Base-by-base conservation (phyloP, 2,797 vertebrate species). In the Cirrhinus mrigala region DNA sequence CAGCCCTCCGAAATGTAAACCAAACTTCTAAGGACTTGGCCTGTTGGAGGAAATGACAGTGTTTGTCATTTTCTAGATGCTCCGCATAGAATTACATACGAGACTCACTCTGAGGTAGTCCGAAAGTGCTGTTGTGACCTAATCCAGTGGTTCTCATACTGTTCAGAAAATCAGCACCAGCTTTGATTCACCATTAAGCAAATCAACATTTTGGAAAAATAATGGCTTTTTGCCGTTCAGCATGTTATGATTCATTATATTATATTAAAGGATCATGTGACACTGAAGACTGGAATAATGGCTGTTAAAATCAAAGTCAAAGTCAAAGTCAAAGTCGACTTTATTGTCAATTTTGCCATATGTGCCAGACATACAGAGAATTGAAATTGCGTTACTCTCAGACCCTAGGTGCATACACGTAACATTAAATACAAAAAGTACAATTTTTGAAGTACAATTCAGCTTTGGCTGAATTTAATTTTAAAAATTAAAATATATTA, bases 11-110 rank as follows among this genome's bases (percentile, higher is more conserved):
- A 91, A 89, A 91, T 92, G 89, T 88, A 88, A 89, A 84, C 93
- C 87, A 91, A 88, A 93, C 90, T 92, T 95, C 94, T 87, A 86
- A 96, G 95, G 96, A 95, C 96, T 97, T 97, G 96, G 97, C 96
- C 97, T 97, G 93, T 92, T 62, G 91, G 18, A 27, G 69, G 54
- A 84, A 85, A 86, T 80, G 44, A 81, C 68, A 54, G 16, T 1
- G 18, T 16, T 27, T 78, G 66, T 82, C 44, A 83, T 86, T 75
- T 86, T 83, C 68, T 29, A 29, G 40, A 48, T 33, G 24, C n/a
- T 68, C 27, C 16, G 6, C 20, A 3, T 40, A 77, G 52, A 58
- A 58, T 33, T 66, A 20, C 24, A 66, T 2, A 9, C 0, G 11
- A 29, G 60, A 66, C 10, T 14, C 7, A 1, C 18, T 79, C 76